Evolutionary conservation across 2,888 invertebrate species (phyloP), one percentile per base, ranked within the genome.

Genomic region (Piscicola geometra): DNA sequence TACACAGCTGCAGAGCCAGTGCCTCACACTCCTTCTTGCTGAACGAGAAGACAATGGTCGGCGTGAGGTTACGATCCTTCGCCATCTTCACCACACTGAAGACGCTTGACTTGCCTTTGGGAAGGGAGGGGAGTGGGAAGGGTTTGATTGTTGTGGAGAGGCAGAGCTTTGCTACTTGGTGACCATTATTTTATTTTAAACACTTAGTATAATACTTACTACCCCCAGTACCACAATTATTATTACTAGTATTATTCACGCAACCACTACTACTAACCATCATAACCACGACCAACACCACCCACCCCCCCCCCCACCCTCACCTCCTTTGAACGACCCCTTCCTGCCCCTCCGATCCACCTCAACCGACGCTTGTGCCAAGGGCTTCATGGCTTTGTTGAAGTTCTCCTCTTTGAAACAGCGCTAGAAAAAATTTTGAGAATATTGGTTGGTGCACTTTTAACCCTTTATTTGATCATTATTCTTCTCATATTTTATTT

Each of bases 61-160:
- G 99, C 0, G 98, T 93, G 85, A 98, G 94, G 85, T 94, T 94
- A 32, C 94, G 88, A 83, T 99, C 97, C 93, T 97, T 95, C 64
- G 99, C 94, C 93, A 99, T 97, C 86, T 97, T 95, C 30, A 99
- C 93, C 78, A 99, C 93, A 87, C 97, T 98, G 83, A 93, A 94
- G 81, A 96, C 95, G 83, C 94, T 94, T 0, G 93, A 90, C 73
- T 85, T 85, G 74, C 86, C 85, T 28, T 30, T 30, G 28, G 28
- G 25, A 9, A 64, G 25, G 30, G 28, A 64, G 25, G 25, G 41
- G 15, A 15, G 41, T 5, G 15, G 41, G 41, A 9, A 15, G 41
- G 41, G 41, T n/a, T 30, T 68, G 32, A 21, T 64, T 30, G 25
- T 25, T 9, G 25, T 28, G 30, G 25, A 64, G 30, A 9, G 3